These are phyloP conservation scores for Mycteria americana DNA, from an alignment of 2,797 vertebrate genomes.

Conservation along the genomic window DNA sequence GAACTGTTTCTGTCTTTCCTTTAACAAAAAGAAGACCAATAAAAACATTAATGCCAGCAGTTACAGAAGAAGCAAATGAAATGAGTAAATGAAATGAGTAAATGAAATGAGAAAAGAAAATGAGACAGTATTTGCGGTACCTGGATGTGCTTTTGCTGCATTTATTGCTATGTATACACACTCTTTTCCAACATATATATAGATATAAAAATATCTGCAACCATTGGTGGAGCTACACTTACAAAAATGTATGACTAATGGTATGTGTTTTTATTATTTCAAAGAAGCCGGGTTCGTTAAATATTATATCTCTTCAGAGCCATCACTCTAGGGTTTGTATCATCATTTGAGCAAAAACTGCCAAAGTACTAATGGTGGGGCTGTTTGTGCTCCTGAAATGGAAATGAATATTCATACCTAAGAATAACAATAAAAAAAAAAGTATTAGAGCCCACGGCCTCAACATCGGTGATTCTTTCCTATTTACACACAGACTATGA, in stretches of 20 bases:
- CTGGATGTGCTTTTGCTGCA: not conserved
- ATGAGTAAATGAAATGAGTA: too few relatives aligned
- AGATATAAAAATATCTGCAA: not conserved
- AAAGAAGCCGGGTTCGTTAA: not conserved
- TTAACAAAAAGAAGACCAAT: slow-evolving; percentile 8
- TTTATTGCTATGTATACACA: not conserved
- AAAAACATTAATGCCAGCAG: not conserved
- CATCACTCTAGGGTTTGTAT: not conserved
- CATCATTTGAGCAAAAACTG: not conserved
- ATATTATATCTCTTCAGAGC: not conserved
- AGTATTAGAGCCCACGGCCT: not conserved
- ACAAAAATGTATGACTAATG: not conserved
- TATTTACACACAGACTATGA: not conserved
- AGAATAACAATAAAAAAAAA: not conserved
- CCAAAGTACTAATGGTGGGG: not conserved
- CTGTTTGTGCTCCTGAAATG: not conserved
- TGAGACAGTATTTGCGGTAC: not conserved
- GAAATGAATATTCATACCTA: not conserved
- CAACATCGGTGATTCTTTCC: not conserved
- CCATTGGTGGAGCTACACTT: not conserved
- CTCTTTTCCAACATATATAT: not conserved
- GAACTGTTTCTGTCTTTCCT: slow-evolving; percentile 70
- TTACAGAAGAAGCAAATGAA: not conserved
- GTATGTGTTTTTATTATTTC: not conserved
- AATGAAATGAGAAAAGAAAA: not conserved